Percentiles rank a stretch among this genome's conserved stretches.
Evolutionary conservation across 2,113 vertebrate genomes (phyloP).

Genomic region (Caranx ignobilis): DNA sequence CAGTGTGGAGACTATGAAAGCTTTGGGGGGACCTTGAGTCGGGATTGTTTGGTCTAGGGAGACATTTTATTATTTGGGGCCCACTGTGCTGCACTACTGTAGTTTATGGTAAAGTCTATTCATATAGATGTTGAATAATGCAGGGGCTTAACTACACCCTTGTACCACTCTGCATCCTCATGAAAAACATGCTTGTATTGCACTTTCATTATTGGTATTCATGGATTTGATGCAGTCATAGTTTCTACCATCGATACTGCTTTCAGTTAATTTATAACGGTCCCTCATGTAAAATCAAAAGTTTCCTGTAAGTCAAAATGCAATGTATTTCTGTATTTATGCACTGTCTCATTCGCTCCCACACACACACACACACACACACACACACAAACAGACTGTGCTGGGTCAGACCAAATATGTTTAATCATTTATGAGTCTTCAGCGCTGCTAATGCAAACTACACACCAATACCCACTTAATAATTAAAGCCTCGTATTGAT

Average conservation of each 20-base stretch:
- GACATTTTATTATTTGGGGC: background rate
- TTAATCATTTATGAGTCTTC: constrained; percentile 74
- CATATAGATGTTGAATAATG: background rate
- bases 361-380: constrained; percentile 3
- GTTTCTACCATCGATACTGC: constrained; percentile 3
- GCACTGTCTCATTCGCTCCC: background rate
- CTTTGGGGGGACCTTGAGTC: background rate
- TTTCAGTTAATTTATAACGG: constrained; percentile 9
- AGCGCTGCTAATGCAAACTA: constrained; percentile 66
- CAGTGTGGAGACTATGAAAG: background rate
- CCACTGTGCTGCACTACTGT: background rate
- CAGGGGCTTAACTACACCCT: background rate
- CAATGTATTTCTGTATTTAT: background rate
- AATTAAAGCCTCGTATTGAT: constrained; percentile 78
- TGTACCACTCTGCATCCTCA: background rate
- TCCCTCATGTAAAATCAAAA: constrained; percentile 36
- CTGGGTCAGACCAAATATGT: constrained; percentile 60
- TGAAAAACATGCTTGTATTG: constrained; percentile 28
- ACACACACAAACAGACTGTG: constrained; percentile 33
- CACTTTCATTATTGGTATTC: constrained; percentile 27
- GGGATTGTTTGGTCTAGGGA: background rate
- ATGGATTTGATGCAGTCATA: constrained; percentile 5
- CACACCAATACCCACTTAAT: constrained; percentile 74
- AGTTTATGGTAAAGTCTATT: background rate
- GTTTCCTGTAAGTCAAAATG: constrained; percentile 34